Conservation (phyloP, 2,888 invertebrate genomes). For the Acleris laterana region DNA sequence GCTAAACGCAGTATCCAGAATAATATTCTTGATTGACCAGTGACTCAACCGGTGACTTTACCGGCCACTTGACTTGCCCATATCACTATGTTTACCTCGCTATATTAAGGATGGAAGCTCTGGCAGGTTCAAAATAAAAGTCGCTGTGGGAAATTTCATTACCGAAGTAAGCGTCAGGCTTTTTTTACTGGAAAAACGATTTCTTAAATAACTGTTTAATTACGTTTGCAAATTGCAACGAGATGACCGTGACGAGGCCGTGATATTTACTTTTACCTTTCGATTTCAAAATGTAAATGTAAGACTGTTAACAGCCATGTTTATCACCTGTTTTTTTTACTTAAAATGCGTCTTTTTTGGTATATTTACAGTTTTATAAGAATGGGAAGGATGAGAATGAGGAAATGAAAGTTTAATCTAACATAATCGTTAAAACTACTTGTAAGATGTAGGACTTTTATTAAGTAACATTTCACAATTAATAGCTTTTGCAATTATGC, state of each 20-base stretch:
- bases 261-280: neutral
- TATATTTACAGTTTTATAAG: neutral
- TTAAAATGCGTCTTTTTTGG: neutral
- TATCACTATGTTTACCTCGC: neutral
- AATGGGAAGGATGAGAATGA: conserved; percentile 1
- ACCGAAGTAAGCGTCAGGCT: conserved; percentile 4
- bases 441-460: conserved; percentile 24
- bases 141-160: conserved; percentile 22
- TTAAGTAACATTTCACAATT: conserved; percentile 37
- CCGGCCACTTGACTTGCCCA: conserved; percentile 8
- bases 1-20: conserved; percentile 21
- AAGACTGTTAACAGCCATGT: neutral
- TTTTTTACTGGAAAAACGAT: conserved; percentile 10
- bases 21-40: conserved; percentile 23
- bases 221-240: neutral
- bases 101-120: conserved; percentile 8
- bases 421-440: conserved; percentile 12
- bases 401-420: conserved; percentile 16
- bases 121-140: conserved; percentile 19
- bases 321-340: conserved; percentile 5
- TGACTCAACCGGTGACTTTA: conserved; percentile 15
- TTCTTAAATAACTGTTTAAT: conserved; percentile 5
- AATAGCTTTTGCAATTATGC: conserved; percentile 35
- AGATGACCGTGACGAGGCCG: neutral
- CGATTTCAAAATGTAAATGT: neutral